Evolutionary conservation across 2,113 vertebrate genomes (phyloP), one percentile per base, ranked within the genome.

Genomic region (Rhinopomastus cyanomelas): DNA sequence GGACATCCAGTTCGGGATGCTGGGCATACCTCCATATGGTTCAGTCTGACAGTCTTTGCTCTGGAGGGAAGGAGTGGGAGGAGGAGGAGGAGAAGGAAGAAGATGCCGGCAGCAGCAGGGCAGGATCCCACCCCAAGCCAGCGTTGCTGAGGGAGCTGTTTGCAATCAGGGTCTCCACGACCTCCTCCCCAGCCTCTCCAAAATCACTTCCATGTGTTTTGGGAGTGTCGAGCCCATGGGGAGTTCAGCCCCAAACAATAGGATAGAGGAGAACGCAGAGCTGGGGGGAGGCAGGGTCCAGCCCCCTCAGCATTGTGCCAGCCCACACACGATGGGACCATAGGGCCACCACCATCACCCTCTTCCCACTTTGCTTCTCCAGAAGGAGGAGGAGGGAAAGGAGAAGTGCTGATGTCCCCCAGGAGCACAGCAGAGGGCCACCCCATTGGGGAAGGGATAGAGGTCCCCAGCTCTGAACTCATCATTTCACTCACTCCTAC

Each of bases 161-260:
- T 46, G 78, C 87, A 86, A 36, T 55, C 73, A 66, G 73, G 87
- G 84, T 92, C 89, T 84, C 84, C 91, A 71, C 48, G 52, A 73
- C 77, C 82, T 85, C 86, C 83, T 76, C 25, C 29, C 6, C 1
- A 9, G 81, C 85, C 82, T 72, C 72, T 91, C 85, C 29, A 2
- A 64, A 93, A 93, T 44, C 23, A 1, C 13, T 93, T 56, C 91
- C 93, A 90, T n/a, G 77, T 90, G 91, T 32, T 65, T 69, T 12
- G 3, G 66, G 91, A 85, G 89, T 4, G 6, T 8, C 1, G 5
- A 69, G 60, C 85, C 85, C 15, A 3, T 8, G 0, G 80, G 81
- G 76, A 56, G 46, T 16, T 78, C 34, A 22, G 77, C 49, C 62
- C 61, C 3, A 0, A 85, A 81, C 92, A 93, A 87, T 84, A 39